phyloP scores from a whole-genome alignment of 2,888 invertebrate genomes.

The Mongoloraphidia duomilia region DNA sequence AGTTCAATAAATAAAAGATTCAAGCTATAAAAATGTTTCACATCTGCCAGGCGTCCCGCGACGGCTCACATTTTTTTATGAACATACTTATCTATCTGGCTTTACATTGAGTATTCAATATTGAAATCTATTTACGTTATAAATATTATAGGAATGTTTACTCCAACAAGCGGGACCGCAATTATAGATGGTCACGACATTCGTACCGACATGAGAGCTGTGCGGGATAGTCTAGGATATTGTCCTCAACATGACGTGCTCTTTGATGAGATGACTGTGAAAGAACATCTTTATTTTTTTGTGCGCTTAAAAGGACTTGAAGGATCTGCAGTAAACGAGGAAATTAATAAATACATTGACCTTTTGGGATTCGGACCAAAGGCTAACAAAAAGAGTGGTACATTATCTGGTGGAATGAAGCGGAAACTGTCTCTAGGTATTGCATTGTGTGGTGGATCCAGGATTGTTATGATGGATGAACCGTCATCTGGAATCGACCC shows the following conservation, averaged over 20 bases:
- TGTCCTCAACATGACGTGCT: neutral
- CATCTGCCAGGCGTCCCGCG: too few species aligned
- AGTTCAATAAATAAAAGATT: too few species aligned
- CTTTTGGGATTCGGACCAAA: neutral
- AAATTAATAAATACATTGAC: too few species aligned
- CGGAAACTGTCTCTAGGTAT: constrained; percentile 54
- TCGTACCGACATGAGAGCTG: neutral
- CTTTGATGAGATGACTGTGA: constrained; percentile 59
- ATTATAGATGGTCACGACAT: neutral
- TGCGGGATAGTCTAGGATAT: neutral
- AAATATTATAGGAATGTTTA: neutral
- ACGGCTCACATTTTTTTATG: too few species aligned
- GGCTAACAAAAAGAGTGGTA: constrained; percentile 16
- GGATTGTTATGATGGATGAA: constrained; percentile 50
- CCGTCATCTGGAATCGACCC: constrained; percentile 72
- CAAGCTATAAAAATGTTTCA: too few species aligned
- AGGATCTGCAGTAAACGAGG: too few species aligned
- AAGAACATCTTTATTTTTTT: constrained; percentile 64
- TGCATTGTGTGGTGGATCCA: constrained; percentile 53
- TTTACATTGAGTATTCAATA: too few species aligned
- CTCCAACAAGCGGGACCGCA: neutral
- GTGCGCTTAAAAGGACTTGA: constrained; percentile 43
- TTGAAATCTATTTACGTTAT: neutral
- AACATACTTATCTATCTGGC: too few species aligned
- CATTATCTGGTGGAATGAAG: constrained; percentile 58